A percentile compares a stretch with the other conserved stretches of the same genome.
These are phyloP conservation scores for Gyrodactylus bullatarudis DNA, from an alignment of 1,140 invertebrate species.

Conservation along the genomic window DNA sequence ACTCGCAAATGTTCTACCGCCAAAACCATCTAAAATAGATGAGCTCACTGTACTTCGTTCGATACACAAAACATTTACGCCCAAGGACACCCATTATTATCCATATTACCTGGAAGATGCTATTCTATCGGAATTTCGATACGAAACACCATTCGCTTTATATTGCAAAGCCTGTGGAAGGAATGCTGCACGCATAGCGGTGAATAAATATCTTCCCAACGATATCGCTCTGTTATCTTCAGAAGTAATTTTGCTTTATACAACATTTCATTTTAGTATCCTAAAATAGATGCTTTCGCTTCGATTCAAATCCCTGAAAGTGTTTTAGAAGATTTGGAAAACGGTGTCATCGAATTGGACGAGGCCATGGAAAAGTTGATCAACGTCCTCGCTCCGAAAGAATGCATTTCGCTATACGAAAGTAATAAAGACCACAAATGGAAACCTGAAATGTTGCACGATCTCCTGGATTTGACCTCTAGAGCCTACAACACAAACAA, in stretches of 20 bases:
- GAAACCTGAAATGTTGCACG: neutral
- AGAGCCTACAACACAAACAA: neutral
- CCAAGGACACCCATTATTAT: neutral
- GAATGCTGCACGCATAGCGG: neutral
- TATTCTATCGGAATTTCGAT: neutral
- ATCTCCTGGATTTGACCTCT: neutral
- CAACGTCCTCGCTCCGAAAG: neutral
- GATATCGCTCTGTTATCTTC: neutral
- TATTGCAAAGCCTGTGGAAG: neutral
- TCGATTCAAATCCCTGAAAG: neutral
- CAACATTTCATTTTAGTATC: neutral
- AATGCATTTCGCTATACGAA: neutral
- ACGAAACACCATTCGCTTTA: neutral
- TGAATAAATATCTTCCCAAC: neutral
- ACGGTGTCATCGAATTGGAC: neutral
- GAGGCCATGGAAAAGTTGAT: neutral
- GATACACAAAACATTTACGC: neutral
- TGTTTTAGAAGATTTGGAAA: neutral
- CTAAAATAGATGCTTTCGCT: neutral
- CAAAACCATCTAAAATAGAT: neutral
- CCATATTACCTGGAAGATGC: neutral
- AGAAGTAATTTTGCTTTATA: neutral
- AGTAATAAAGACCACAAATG: neutral
- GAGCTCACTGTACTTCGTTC: neutral
- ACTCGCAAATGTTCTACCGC: neutral